Conservation (phyloP, 2,113 vertebrate genomes). For the Candoia aspera region DNA sequence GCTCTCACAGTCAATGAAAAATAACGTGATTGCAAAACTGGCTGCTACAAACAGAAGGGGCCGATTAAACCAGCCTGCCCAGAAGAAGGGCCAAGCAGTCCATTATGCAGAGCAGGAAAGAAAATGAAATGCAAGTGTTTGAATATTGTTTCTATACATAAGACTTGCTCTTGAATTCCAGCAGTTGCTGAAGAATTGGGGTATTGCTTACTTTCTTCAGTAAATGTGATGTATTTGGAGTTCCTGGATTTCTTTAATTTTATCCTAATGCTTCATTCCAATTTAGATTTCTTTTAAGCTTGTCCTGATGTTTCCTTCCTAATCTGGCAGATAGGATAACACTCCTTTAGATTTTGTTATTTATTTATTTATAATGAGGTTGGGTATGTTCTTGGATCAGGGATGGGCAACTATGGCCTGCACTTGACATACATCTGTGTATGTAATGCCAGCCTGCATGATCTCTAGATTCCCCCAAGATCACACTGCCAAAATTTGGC, state of each 20-base stretch:
- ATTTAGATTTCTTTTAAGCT: not conserved
- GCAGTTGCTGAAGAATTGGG: not conserved
- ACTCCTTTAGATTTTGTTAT: not conserved
- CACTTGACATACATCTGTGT: not conserved
- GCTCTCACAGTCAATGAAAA: not conserved
- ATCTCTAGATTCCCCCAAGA: not conserved
- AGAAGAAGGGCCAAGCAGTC: not conserved
- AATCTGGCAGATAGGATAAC: not conserved
- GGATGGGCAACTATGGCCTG: not conserved
- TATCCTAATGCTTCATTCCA: not conserved
- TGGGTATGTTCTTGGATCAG: not conserved
- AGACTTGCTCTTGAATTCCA: not conserved
- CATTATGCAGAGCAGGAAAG: not conserved
- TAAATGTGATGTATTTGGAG: not conserved
- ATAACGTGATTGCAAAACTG: not conserved
- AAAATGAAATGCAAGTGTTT: not conserved
- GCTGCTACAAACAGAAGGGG: not conserved
- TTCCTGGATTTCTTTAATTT: not conserved
- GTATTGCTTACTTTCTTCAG: not conserved
- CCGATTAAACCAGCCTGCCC: not conserved
- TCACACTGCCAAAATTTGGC: not conserved
- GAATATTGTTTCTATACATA: not conserved
- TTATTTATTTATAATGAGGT: no score
- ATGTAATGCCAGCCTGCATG: not conserved
- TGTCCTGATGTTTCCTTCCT: not conserved